Evolutionary conservation across 2,113 vertebrate species (phyloP), one percentile per base, ranked within the genome.

Genomic region (Oophaga pumilio): DNA sequence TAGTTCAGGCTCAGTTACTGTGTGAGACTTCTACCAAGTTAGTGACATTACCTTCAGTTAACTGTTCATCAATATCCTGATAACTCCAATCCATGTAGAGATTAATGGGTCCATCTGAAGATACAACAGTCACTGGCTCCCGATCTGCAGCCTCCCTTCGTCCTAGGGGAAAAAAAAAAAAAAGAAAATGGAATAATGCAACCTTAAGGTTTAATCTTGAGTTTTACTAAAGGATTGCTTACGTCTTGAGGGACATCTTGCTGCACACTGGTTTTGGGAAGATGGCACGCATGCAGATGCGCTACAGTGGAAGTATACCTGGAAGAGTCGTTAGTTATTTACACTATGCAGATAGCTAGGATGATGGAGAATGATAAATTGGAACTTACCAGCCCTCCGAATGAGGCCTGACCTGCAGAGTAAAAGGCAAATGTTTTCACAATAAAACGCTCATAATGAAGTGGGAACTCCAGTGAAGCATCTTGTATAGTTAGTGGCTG

Each of bases 361-460:
- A 68, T 26, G 24, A 4, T 43, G 33, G 33, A 43, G 1, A 43
- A 43, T 43, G 33, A 43, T 43, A 43, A 43, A 43, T 43, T 24
- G 5, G 2, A 20, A 20, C 90, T 90, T 88, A 94, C 93, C 91
- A 56, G 89, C 28, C 93, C 93, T 73, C 89, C 69, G 52, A 94
- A 92, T 73, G 89, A 89, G 0, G 20, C 76, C 76, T 85, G 90
- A n/a, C 89, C 10, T 0, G 83, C 28, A 2, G 9, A 10, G 49
- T 93, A 91, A 0, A 94, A 92, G 20, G 90, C 10, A 0, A 95
- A 95, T 14, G 93, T 92, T 66, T 91, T 85, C 0, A 95, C n/a
- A 0, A 84, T 87, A 1, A 95, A 95, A 6, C 90, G 89, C 64
- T 91, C 94, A 78, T 93, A 89, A 86, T 94, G 92, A 15, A 90